These are phyloP conservation scores for Sinodicranocentrus sp. DNA, from an alignment of 2,888 invertebrate genomes.

Conservation along the genomic window DNA sequence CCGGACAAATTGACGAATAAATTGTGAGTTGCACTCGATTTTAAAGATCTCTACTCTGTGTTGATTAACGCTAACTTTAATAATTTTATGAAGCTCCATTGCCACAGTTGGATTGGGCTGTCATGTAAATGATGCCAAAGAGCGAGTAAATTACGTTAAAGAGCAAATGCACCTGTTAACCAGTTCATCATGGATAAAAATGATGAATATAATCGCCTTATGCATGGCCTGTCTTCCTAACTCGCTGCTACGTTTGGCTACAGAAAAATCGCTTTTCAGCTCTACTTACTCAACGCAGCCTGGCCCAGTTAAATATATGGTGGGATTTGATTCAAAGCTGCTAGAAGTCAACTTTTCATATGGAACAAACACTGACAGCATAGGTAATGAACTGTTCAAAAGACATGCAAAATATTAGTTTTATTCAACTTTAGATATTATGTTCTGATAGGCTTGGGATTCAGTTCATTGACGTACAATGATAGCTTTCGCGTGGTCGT, in stretches of 20 bases:
- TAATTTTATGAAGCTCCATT: conserved; percentile 29
- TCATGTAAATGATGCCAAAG: conserved; percentile 13
- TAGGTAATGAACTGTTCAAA: no score
- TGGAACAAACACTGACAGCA: conserved; percentile 30
- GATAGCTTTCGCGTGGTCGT: conserved; percentile 35
- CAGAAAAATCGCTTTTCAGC: conserved; percentile 27
- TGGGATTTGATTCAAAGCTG: conserved; percentile 3
- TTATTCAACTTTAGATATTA: no score
- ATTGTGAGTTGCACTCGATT: conserved; percentile 57
- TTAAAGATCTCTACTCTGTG: no score
- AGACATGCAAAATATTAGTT: no score
- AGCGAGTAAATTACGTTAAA: conserved; percentile 24
- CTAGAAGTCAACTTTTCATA: conserved; percentile 48
- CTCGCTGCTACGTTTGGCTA: neutral
- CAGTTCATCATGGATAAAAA: conserved; percentile 31
- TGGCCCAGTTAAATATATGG: conserved; percentile 37
- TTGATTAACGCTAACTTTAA: no score
- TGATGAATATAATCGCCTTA: conserved; percentile 21
- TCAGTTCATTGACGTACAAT: conserved; percentile 45
- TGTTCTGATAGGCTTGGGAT: conserved; percentile 24
- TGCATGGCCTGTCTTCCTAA: conserved; percentile 6
- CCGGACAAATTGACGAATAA: conserved; percentile 39
- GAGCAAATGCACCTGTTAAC: conserved; percentile 17
- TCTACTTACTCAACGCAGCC: conserved; percentile 59
- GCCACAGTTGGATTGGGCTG: conserved; percentile 28